Percentiles rank a stretch among this genome's conserved stretches.
Conservation (phyloP, 2,888 invertebrate species). For the Apamea sordens region DNA sequence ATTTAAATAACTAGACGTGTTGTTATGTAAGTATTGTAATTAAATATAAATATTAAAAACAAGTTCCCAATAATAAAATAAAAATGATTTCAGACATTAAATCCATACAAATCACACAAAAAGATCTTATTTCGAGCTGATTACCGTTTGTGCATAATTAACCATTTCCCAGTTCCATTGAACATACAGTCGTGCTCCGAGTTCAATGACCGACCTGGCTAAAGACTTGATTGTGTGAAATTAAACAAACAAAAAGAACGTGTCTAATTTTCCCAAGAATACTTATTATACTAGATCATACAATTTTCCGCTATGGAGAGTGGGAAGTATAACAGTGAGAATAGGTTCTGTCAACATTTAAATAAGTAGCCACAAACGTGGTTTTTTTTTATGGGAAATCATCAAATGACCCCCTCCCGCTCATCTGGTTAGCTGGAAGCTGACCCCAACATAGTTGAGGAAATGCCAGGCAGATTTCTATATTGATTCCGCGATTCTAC, state of each 20-base stretch:
- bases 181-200: not conserved
- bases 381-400: too few species aligned
- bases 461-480: too few species aligned
- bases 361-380: too few species aligned
- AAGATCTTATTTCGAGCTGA: not conserved
- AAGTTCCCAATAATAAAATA: not conserved
- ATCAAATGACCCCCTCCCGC: too few species aligned
- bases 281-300: not conserved
- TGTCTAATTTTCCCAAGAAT: slow-evolving; percentile 6
- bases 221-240: slow-evolving; percentile 15
- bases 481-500: too few species aligned
- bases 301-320: not conserved
- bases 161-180: slow-evolving; percentile 22
- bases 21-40: not conserved
- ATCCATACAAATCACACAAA: not conserved
- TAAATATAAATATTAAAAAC: not conserved
- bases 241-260: slow-evolving; percentile 21
- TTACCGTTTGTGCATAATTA: slow-evolving; percentile 14
- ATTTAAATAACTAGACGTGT: too few species aligned
- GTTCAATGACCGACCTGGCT: slow-evolving; percentile 16
- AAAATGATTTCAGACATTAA: not conserved
- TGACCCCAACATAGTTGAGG: too few species aligned
- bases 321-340: not conserved
- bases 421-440: too few species aligned
- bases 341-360: not conserved